A percentile compares a stretch with the other conserved stretches of the same genome.
Conservation (phyloP, 2,113 vertebrate species). For the Nycticryphes semicollaris region DNA sequence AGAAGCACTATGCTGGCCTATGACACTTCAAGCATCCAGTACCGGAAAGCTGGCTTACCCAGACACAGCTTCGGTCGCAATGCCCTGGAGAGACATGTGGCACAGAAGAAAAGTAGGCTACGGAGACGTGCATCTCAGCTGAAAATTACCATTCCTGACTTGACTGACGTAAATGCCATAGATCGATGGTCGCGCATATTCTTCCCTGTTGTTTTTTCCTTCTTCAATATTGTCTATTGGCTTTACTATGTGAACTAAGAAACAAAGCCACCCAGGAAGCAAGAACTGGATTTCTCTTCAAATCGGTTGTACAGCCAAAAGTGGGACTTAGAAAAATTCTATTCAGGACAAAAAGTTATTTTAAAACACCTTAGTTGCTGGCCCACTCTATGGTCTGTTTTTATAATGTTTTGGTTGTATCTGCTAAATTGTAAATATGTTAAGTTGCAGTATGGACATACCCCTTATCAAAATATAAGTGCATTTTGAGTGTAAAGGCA, state of each 20-base stretch:
- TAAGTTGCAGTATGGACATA: slow-evolving; percentile 58
- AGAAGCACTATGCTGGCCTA: slow-evolving; percentile 94
- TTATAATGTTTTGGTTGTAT: slow-evolving; percentile 70
- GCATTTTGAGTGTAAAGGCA: slow-evolving; percentile 38
- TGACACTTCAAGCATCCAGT: slow-evolving; percentile 93
- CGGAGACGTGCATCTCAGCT: slow-evolving; percentile 92
- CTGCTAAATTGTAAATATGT: slow-evolving; percentile 37
- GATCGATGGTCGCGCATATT: slow-evolving; percentile 98
- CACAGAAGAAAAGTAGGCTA: slow-evolving; percentile 95
- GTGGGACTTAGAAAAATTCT: slow-evolving; percentile 83
- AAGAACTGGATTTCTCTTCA: slow-evolving; percentile 81
- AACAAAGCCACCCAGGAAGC: slow-evolving; percentile 63
- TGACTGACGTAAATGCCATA: slow-evolving; percentile 99
- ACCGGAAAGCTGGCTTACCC: slow-evolving; percentile 91
- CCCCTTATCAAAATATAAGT: slow-evolving; percentile 48
- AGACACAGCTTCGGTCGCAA: slow-evolving; percentile 93
- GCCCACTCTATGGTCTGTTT: slow-evolving; percentile 80
- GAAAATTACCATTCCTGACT: slow-evolving; percentile 96
- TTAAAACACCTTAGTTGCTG: slow-evolving; percentile 92
- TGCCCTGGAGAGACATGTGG: slow-evolving; percentile 90
- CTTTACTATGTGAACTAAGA: slow-evolving; percentile 98
- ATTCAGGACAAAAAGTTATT: slow-evolving; percentile 86
- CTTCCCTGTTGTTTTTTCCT: slow-evolving; percentile 97
- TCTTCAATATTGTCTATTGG: slow-evolving; percentile 98
- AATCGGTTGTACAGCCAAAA: slow-evolving; percentile 84